These are phyloP conservation scores for Brassicogethes aeneus DNA, from an alignment of 2,888 invertebrate species.

Conservation along the genomic window DNA sequence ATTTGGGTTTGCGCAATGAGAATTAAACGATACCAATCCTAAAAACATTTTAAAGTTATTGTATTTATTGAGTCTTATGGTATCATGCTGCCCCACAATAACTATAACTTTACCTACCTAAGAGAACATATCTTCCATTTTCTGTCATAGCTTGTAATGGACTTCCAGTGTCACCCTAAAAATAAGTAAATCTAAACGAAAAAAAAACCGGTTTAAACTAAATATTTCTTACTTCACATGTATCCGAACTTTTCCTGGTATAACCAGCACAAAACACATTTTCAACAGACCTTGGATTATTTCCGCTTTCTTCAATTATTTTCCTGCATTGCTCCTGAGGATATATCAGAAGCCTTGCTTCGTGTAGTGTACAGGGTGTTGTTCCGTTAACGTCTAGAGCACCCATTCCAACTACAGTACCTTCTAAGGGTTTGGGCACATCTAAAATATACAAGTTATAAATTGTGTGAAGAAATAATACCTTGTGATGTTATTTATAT, in stretches of 20 bases:
- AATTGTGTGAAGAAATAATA: too few species aligned
- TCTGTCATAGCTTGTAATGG: slow-evolving; percentile 42
- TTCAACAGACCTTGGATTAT: slow-evolving; percentile 19
- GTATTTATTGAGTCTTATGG: neutral
- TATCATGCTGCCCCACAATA: neutral
- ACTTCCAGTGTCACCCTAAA: slow-evolving; percentile 60
- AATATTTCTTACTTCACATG: slow-evolving; percentile 61
- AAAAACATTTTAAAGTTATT: neutral
- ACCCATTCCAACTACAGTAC: slow-evolving; percentile 33
- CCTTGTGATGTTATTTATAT: too few species aligned
- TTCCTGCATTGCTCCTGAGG: slow-evolving; percentile 27
- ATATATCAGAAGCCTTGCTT: slow-evolving; percentile 35
- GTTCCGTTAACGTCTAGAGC: slow-evolving; percentile 27
- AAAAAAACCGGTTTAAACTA: too few species aligned
- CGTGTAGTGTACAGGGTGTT: slow-evolving; percentile 34
- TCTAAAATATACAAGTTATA: slow-evolving; percentile 6
- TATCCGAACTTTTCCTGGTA: slow-evolving; percentile 49
- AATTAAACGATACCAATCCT: slow-evolving; percentile 61
- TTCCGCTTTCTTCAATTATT: slow-evolving; percentile 31
- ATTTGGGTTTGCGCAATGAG: slow-evolving; percentile 52
- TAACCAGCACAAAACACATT: slow-evolving; percentile 48
- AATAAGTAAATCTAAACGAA: too few species aligned
- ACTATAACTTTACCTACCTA: slow-evolving; percentile 40
- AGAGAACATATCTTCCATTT: slow-evolving; percentile 46
- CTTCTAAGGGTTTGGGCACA: slow-evolving; percentile 26